Percentiles rank a stretch among this genome's conserved stretches.
Evolutionary conservation across 1,140 invertebrate genomes (phyloP).

Genomic region (Drosophila setifemur): DNA sequence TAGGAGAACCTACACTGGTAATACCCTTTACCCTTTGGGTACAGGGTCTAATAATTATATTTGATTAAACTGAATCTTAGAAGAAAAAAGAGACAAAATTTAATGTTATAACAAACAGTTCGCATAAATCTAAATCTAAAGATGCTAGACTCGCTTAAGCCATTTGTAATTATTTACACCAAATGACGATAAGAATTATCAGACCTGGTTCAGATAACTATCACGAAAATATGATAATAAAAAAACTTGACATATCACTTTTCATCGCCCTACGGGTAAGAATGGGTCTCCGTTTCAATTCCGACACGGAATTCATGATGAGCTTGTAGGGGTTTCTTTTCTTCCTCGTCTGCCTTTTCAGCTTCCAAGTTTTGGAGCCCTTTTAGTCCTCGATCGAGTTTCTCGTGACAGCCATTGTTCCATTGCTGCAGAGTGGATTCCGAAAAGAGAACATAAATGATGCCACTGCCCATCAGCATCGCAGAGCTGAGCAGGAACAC

Average conservation of each 20-base stretch:
- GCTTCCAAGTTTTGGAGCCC: slow-evolving; percentile 43
- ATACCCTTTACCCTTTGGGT: too few relatives aligned
- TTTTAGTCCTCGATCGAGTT: slow-evolving; percentile 47
- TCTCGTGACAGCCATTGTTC: slow-evolving; percentile 83
- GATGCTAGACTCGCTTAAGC: slow-evolving; percentile 18
- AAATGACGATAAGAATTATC: slow-evolving; percentile 41
- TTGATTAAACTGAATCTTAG: slow-evolving; percentile 20
- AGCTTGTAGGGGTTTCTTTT: slow-evolving; percentile 46
- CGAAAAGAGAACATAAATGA: slow-evolving; percentile 84
- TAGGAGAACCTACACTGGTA: too few relatives aligned
- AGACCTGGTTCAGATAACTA: slow-evolving; percentile 38
- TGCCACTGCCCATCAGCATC: slow-evolving; percentile 84
- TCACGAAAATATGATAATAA: slow-evolving; percentile 61
- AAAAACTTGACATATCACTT: slow-evolving; percentile 53
- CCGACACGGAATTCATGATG: neutral
- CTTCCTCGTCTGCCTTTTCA: slow-evolving; percentile 24
- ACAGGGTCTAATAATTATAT: too few relatives aligned
- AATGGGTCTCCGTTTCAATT: slow-evolving; percentile 18
- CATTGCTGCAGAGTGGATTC: slow-evolving; percentile 86
- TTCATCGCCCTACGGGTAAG: slow-evolving; percentile 19
- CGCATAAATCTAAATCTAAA: slow-evolving; percentile 42
- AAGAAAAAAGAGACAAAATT: slow-evolving; percentile 2
- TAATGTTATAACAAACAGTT: slow-evolving; percentile 17
- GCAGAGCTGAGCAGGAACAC: slow-evolving; percentile 85
- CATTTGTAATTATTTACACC: slow-evolving; percentile 45